Evolutionary conservation across 2,797 vertebrate genomes (phyloP).

Genomic region (Gobio occitaniae): DNA sequence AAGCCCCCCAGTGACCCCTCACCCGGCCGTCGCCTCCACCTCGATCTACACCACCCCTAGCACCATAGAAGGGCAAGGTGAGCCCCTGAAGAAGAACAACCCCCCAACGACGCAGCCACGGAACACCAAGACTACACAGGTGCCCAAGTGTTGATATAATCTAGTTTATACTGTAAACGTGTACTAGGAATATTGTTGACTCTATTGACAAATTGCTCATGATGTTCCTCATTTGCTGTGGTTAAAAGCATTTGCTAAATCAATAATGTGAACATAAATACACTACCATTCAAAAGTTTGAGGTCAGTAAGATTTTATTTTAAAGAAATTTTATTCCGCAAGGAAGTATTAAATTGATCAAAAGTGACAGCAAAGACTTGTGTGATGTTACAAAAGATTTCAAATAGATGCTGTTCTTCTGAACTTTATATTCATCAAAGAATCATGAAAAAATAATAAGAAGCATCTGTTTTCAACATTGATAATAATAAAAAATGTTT

Average conservation of each 20-base stretch:
- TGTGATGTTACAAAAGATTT: too few relatives aligned
- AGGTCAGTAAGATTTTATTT: too few relatives aligned
- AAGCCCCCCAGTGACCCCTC: conserved; percentile 68
- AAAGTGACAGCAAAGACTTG: too few relatives aligned
- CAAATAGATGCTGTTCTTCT: too few relatives aligned
- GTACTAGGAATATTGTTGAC: not conserved
- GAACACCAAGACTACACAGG: conserved; percentile 56
- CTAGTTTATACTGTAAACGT: not conserved
- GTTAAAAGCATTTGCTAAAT: not conserved
- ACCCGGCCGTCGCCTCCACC: conserved; percentile 70
- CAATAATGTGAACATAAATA: not conserved
- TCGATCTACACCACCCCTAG: conserved; percentile 66
- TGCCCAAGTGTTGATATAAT: conserved; percentile 45
- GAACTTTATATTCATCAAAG: too few relatives aligned
- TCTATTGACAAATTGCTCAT: not conserved
- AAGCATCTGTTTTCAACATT: too few relatives aligned
- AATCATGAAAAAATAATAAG: too few relatives aligned
- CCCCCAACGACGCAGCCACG: not conserved
- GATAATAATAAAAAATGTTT: too few relatives aligned
- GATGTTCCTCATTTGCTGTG: not conserved
- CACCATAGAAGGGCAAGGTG: not conserved
- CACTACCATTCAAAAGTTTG: not conserved
- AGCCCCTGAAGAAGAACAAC: conserved; percentile 4
- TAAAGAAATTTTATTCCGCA: too few relatives aligned
- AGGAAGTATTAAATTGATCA: too few relatives aligned